These are phyloP conservation scores for Arrhamphus sclerolepis DNA, from an alignment of 2,797 vertebrate species.

Conservation along the genomic window DNA sequence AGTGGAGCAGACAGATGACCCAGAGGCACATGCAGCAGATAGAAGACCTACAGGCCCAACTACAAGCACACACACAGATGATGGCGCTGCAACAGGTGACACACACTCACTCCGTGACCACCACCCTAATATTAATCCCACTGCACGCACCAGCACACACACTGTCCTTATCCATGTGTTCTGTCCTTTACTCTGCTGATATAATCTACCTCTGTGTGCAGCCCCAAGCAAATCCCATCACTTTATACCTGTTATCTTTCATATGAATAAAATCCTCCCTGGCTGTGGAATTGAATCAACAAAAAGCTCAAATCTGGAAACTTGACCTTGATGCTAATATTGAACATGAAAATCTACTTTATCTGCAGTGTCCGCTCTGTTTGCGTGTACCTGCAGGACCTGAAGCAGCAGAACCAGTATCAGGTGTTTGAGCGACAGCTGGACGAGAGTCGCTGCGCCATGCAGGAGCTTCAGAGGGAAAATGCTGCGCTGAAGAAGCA, in stretches of 20 bases:
- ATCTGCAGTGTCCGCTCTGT: constrained; percentile 12
- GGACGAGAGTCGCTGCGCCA: constrained; percentile 83
- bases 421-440: constrained; percentile 83
- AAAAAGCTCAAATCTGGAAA: constrained; percentile 9
- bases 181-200: background rate
- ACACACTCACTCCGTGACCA: constrained; percentile 6
- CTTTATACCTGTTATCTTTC: constrained; percentile 11
- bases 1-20: constrained; percentile 84
- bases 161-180: constrained; percentile 3
- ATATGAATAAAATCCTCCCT: constrained; percentile 13
- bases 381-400: constrained; percentile 66
- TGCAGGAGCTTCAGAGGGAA: constrained; percentile 84
- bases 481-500: constrained; percentile 84
- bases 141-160: background rate
- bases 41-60: constrained; percentile 85
- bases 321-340: background rate
- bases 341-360: background rate
- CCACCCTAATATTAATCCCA: background rate
- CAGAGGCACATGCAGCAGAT: constrained; percentile 90
- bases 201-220: background rate
- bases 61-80: constrained; percentile 82
- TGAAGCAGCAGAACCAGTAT: constrained; percentile 83
- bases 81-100: constrained; percentile 85
- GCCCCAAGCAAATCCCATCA: constrained; percentile 12
- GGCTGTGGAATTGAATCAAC: constrained; percentile 13